phyloP scores from a whole-genome alignment of 2,113 vertebrate species.

The Rhinichthys klamathensis region DNA sequence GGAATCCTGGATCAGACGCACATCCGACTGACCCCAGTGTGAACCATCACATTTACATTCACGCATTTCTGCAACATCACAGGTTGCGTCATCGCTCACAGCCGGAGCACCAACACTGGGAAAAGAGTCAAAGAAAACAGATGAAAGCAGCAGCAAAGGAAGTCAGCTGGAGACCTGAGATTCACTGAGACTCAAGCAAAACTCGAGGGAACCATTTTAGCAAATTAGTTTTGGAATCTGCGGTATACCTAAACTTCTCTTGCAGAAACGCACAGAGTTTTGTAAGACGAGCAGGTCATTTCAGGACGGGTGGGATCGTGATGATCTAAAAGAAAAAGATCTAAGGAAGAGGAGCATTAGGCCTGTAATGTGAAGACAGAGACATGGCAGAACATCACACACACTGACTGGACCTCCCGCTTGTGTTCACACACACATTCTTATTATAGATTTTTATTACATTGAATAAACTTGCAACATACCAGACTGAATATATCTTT shows the following conservation, averaged over 20 bases:
- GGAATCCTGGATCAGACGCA: not conserved
- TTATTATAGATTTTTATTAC: not conserved
- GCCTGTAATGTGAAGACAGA: not conserved
- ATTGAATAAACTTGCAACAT: not conserved
- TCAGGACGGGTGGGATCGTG: not conserved
- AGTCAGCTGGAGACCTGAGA: not conserved
- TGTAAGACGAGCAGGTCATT: not conserved
- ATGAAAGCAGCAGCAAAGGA: slow-evolving; percentile 6
- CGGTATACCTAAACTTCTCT: not conserved
- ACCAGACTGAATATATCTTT: not conserved
- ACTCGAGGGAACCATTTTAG: not conserved
- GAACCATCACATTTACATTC: slow-evolving; percentile 1
- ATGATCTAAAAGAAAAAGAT: not conserved
- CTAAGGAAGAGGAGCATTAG: not conserved
- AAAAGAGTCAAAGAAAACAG: not conserved
- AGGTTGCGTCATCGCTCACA: not conserved
- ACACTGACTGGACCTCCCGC: not conserved
- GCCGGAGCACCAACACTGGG: not conserved
- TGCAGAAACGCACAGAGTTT: not conserved
- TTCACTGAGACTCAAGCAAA: not conserved
- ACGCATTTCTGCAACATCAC: slow-evolving; percentile 8
- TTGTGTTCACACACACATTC: not conserved
- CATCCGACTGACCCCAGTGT: not conserved
- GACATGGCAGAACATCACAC: slow-evolving; percentile 9
- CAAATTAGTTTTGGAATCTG: not conserved